A percentile compares a stretch with the other conserved stretches of the same genome.
Evolutionary conservation across 2,113 vertebrate genomes (phyloP).

Genomic region (Pseudopipra pipra): DNA sequence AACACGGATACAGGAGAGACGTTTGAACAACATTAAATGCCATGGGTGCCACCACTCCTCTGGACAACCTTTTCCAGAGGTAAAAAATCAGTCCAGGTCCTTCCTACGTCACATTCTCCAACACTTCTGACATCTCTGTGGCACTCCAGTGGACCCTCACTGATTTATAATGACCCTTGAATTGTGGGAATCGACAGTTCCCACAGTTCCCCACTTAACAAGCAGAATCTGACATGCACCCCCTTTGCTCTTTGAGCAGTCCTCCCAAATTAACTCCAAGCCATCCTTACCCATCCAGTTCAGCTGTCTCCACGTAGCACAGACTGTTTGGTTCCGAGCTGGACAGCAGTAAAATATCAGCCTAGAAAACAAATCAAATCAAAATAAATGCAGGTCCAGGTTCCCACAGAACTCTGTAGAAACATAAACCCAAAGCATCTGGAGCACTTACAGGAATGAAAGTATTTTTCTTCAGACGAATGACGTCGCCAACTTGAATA

Average conservation of each 20-base stretch:
- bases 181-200: neutral
- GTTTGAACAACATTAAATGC: neutral
- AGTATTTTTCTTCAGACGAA: constrained; percentile 90
- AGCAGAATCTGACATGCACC: neutral
- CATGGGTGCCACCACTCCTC: neutral
- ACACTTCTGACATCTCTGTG: too few species aligned
- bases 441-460: constrained; percentile 86
- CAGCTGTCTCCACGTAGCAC: constrained; percentile 93
- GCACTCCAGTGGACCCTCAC: neutral
- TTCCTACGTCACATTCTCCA: neutral
- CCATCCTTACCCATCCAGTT: constrained; percentile 87
- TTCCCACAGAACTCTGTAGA: neutral
- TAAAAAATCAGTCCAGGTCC: neutral
- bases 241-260: neutral
- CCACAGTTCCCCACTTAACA: neutral
- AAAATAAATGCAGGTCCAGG: neutral
- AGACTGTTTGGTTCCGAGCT: constrained; percentile 94
- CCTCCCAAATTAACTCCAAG: neutral
- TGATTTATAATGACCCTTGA: neutral
- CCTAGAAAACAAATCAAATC: constrained; percentile 70
- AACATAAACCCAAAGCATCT: neutral
- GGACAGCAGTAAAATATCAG: constrained; percentile 89
- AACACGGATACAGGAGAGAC: neutral
- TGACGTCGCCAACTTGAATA: constrained; percentile 89
- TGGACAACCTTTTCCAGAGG: neutral